Percentiles rank a stretch among this genome's conserved stretches.
These are phyloP conservation scores for Amphimallon solstitiale DNA, from an alignment of 2,888 invertebrate genomes.

Conservation along the genomic window DNA sequence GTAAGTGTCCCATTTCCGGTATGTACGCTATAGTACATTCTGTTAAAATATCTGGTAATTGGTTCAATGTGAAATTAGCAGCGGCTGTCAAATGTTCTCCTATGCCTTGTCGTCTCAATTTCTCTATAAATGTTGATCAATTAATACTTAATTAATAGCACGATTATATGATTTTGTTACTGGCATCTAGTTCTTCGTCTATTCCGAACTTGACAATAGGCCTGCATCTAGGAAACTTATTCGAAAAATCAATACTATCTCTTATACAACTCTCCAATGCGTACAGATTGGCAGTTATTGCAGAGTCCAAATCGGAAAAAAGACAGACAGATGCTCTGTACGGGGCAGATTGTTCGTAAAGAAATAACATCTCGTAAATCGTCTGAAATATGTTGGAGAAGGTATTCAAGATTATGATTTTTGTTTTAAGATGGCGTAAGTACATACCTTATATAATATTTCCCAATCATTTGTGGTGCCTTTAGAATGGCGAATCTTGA, in stretches of 20 bases:
- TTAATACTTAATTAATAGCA: neutral
- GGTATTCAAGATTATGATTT: neutral
- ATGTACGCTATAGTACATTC: conserved; percentile 76
- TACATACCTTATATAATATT: conserved; percentile 72
- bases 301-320: conserved; percentile 65
- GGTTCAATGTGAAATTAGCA: conserved; percentile 74
- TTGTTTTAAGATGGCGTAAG: conserved; percentile 46
- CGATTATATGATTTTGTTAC: conserved; percentile 60
- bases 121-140: conserved; percentile 65
- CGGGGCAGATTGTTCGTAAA: conserved; percentile 73
- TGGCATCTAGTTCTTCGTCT: conserved; percentile 78
- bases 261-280: conserved; percentile 76
- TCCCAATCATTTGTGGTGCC: conserved; percentile 76
- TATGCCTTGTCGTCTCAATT: conserved; percentile 74
- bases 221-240: conserved; percentile 70
- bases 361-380: conserved; percentile 73
- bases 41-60: conserved; percentile 73
- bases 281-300: conserved; percentile 66
- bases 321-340: conserved; percentile 65
- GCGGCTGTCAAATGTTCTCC: conserved; percentile 78
- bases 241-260: conserved; percentile 77
- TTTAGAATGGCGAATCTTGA: conserved; percentile 72
- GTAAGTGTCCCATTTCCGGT: conserved; percentile 81
- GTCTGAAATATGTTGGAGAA: conserved; percentile 65
- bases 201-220: conserved; percentile 81